Base-by-base conservation (phyloP, 2,888 invertebrate species). In the Clepsis dumicolana region DNA sequence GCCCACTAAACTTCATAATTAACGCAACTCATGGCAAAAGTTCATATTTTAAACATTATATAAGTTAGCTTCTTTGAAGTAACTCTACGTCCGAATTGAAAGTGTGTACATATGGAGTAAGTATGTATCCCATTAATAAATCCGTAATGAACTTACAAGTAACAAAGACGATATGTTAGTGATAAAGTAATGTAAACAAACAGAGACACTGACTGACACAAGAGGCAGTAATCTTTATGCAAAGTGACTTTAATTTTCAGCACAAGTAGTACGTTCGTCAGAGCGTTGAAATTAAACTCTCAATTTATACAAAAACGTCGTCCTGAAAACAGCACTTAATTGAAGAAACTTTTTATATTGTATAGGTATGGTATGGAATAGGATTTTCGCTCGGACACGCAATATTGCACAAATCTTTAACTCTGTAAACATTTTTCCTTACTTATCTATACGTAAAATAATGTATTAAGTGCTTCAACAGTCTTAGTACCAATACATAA, bases 221-320 rank as follows among this genome's bases (percentile, higher is more conserved):
- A 24, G 21, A 38, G 48, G 48, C 48, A 10, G 21, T 21, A 48
- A 48, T 38, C 50, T 25, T 54, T 65, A 32, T 54, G 24, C 57
- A 25, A 70, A 48, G 38, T 62, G 21, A 48, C 21, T 48, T 48
- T 21, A 48, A 48, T 48, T 88, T 86, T 84, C 87, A 81, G 86
- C 83, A 88, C 89, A 90, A 90, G 12, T 48, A 48, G 18, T 48
- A 21, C 21, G 48, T 48, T 21, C 21, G 21, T 48, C 4, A n/a
- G 48, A 21, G 48, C 21, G 8, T 44, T 48, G 44, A 44, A 44
- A 18, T 44, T 44, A 18, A 21, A 48, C 12, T 21, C 48, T 12
- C 21, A 21, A 48, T 48, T 44, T 44, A 44, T 7, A 21, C 5
- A 18, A 44, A 44, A 18, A 44, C 16, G 18, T n/a, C n/a, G 7